phyloP scores from a whole-genome alignment of 2,797 vertebrate genomes.

The Phoebastria nigripes region DNA sequence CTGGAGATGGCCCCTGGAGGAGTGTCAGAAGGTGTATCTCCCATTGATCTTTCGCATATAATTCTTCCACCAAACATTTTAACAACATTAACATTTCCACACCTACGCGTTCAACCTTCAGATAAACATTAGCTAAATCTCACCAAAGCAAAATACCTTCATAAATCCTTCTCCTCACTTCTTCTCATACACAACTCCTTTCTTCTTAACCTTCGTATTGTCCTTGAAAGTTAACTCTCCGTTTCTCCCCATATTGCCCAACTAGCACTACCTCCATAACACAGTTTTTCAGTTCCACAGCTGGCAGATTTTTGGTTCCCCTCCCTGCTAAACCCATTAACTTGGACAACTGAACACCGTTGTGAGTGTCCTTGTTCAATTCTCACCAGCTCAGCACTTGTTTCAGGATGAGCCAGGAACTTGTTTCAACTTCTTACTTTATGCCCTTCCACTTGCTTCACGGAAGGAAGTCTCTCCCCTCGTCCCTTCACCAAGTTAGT shows the following conservation, averaged over 20 bases:
- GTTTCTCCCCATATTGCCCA: neutral
- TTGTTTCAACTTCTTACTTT: neutral
- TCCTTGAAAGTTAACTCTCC: neutral
- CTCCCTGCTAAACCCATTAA: neutral
- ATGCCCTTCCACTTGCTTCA: neutral
- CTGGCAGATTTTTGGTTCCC: neutral
- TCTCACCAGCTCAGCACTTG: neutral
- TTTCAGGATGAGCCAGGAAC: neutral
- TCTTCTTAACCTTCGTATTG: neutral
- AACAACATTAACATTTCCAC: slow-evolving; percentile 16
- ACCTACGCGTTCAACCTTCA: neutral
- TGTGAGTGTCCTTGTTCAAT: neutral
- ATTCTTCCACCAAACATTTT: neutral
- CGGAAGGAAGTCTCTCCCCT: neutral
- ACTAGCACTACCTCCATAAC: neutral
- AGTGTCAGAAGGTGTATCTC: neutral
- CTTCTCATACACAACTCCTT: neutral
- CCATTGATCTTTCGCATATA: neutral
- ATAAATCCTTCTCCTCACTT: neutral
- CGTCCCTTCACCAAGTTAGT: neutral
- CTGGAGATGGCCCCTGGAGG: neutral
- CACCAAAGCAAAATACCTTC: neutral
- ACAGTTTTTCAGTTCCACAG: neutral
- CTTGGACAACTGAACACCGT: neutral
- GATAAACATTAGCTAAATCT: neutral